These are phyloP conservation scores for Eupithecia vulgata DNA, from an alignment of 2,888 invertebrate species.

Conservation along the genomic window DNA sequence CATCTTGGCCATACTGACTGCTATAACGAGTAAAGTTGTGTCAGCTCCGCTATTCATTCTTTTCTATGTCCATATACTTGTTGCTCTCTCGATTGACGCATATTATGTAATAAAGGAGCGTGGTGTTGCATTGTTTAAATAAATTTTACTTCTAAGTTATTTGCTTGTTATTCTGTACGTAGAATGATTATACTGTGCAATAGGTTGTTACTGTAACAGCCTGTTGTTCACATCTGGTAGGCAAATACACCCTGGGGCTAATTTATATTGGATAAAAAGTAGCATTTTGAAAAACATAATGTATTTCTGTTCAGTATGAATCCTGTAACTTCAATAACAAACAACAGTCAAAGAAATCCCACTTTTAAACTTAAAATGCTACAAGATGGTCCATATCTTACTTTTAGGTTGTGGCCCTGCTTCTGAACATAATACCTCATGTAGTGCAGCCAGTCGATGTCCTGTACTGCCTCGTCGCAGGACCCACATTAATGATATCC, in stretches of 20 bases:
- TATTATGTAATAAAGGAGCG: constrained; percentile 68
- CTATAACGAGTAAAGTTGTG: constrained; percentile 46
- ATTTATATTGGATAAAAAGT: neutral
- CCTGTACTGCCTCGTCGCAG: constrained; percentile 69
- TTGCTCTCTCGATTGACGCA: constrained; percentile 67
- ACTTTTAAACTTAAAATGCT: constrained; percentile 23
- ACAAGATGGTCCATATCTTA: constrained; percentile 60
- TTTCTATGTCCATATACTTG: constrained; percentile 67
- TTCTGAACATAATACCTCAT: constrained; percentile 74
- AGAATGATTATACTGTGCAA: constrained; percentile 1
- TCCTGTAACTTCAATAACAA: neutral
- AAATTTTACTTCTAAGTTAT: constrained; percentile 55
- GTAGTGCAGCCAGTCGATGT: constrained; percentile 70
- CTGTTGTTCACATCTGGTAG: neutral
- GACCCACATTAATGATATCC: constrained; percentile 75
- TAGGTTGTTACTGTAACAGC: neutral
- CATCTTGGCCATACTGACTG: constrained; percentile 53
- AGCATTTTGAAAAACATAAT: neutral
- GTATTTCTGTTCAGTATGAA: neutral
- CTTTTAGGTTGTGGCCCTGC: constrained; percentile 79
- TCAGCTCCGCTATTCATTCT: constrained; percentile 63
- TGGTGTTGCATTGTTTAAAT: constrained; percentile 56
- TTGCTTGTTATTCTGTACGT: constrained; percentile 60
- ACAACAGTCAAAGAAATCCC: neutral
- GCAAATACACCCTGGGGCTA: neutral